Conservation (phyloP, 2,113 vertebrate genomes). For the Chiloscyllium plagiosum region DNA sequence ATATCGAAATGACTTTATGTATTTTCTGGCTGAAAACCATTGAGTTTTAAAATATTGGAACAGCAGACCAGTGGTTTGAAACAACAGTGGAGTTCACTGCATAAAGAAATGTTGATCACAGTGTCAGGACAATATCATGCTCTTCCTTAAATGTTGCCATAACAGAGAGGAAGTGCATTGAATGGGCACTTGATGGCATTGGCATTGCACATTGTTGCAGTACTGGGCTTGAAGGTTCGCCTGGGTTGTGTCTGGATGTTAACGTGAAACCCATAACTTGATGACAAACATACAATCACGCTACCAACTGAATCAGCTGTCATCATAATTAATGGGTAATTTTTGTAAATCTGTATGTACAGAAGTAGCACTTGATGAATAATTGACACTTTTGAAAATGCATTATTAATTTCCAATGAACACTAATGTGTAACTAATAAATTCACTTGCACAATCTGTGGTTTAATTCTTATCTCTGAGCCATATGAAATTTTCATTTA, state of each 20-base stretch:
- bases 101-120: background rate
- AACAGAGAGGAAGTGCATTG: background rate
- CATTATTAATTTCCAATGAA: slow-evolving; percentile 28
- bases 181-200: background rate
- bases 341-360: background rate
- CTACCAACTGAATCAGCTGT: background rate
- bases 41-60: too few species aligned
- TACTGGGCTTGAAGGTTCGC: background rate
- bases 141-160: background rate
- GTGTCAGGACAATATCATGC: background rate
- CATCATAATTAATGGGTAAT: background rate
- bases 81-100: background rate
- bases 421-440: background rate
- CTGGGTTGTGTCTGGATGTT: background rate
- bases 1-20: too few species aligned
- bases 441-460: slow-evolving; percentile 10
- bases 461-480: background rate
- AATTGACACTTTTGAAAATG: background rate
- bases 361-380: background rate
- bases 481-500: slow-evolving; percentile 19
- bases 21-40: too few species aligned
- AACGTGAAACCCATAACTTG: background rate
- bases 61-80: too few species aligned
- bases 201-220: background rate
- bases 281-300: background rate